A percentile compares a stretch with the other conserved stretches of the same genome.
Evolutionary conservation across 92 coral and sea anemone genomes (phyloP).

Genomic region (Chrysogorgia sp.): DNA sequence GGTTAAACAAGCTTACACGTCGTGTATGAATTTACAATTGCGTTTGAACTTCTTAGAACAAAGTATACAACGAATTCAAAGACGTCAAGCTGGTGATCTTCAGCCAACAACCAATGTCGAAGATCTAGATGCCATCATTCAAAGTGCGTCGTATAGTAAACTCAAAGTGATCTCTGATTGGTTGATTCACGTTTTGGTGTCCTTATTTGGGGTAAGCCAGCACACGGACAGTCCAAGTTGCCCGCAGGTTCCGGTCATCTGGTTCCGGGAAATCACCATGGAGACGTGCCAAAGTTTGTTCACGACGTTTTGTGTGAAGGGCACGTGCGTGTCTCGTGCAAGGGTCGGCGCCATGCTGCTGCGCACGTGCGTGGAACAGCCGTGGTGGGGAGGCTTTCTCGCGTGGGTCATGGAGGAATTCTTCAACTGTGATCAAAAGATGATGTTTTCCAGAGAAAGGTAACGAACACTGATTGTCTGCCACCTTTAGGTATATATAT

Average conservation of each 20-base stretch:
- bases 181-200: slow-evolving; percentile 82
- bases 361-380: slow-evolving; percentile 75
- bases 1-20: slow-evolving; percentile 74
- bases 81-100: not conserved
- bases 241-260: slow-evolving; percentile 58
- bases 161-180: slow-evolving; percentile 84
- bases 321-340: slow-evolving; percentile 79
- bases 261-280: slow-evolving; percentile 63
- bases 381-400: slow-evolving; percentile 98
- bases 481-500: too few species aligned
- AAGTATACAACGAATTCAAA: slow-evolving; percentile 58
- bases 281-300: slow-evolving; percentile 81
- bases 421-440: slow-evolving; percentile 80
- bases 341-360: slow-evolving; percentile 86
- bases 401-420: slow-evolving; percentile 84
- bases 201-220: slow-evolving; percentile 70
- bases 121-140: slow-evolving; percentile 35
- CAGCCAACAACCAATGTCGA: not conserved
- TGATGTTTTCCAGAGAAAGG: slow-evolving; percentile 91
- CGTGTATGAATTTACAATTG: slow-evolving; percentile 81
- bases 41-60: slow-evolving; percentile 85
- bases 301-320: slow-evolving; percentile 86
- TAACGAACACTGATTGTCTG: slow-evolving; percentile 1
- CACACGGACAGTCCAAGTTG: slow-evolving; percentile 67
- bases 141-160: slow-evolving; percentile 76